These are phyloP conservation scores for Byasa hedistus DNA, from an alignment of 2,888 invertebrate genomes.

Conservation along the genomic window DNA sequence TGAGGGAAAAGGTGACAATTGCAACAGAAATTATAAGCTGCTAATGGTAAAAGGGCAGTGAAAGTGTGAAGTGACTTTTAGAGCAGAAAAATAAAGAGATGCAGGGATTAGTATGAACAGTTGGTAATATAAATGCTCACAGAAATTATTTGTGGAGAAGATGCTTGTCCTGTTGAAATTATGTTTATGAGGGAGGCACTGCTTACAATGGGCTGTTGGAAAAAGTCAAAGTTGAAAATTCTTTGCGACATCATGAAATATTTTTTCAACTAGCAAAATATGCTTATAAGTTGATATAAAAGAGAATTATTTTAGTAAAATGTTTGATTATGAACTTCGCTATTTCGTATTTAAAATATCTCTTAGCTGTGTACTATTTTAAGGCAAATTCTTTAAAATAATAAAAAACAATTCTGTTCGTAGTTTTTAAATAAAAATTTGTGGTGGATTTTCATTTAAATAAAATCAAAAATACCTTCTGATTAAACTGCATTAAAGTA, in stretches of 20 bases:
- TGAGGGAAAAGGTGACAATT: background rate
- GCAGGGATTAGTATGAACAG: constrained; percentile 45
- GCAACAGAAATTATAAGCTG: constrained; percentile 31
- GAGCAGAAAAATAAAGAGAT: constrained; percentile 1
- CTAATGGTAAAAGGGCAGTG: constrained; percentile 30
- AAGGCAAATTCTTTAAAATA: background rate
- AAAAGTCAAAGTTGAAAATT: constrained; percentile 35
- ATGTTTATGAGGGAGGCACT: constrained; percentile 77
- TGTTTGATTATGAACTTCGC: background rate
- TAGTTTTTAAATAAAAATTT: background rate
- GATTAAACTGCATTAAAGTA: constrained; percentile 73
- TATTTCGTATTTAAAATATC: background rate
- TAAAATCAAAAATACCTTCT: constrained; percentile 57
- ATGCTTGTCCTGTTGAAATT: constrained; percentile 75
- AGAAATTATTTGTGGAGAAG: constrained; percentile 70
- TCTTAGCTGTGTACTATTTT: background rate
- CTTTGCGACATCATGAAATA: background rate
- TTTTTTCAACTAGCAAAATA: background rate
- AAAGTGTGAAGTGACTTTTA: constrained; percentile 27
- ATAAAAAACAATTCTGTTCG: background rate
- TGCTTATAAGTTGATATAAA: background rate
- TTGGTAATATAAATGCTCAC: constrained; percentile 60
- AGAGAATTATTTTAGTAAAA: background rate
- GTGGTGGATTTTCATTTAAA: background rate
- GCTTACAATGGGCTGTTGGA: constrained; percentile 71